phyloP scores from a whole-genome alignment of 2,888 invertebrate genomes.

The Agrenia bidenticulata region DNA sequence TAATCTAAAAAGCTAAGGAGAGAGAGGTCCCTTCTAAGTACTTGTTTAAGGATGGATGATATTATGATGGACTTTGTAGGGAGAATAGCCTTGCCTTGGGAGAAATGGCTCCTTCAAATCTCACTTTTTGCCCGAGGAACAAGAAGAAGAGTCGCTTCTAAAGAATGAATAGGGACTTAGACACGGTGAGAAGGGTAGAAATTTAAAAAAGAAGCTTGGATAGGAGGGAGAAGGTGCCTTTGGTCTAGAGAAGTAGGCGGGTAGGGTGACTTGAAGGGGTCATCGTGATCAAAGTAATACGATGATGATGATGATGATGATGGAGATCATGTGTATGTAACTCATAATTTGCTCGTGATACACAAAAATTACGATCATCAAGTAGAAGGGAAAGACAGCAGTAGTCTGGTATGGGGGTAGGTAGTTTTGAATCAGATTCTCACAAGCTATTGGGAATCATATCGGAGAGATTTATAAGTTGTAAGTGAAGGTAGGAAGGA shows the following conservation, averaged over 20 bases:
- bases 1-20: background rate
- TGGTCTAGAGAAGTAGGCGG: background rate
- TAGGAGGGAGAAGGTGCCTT: conserved; percentile 10
- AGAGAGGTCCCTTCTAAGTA: background rate
- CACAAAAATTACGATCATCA: background rate
- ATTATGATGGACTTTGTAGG: no score
- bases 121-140: background rate
- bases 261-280: background rate
- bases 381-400: no score
- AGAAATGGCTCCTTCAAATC: conserved; percentile 10
- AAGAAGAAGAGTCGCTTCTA: background rate
- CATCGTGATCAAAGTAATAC: conserved; percentile 10
- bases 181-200: conserved; percentile 9
- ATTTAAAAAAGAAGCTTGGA: no score
- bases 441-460: conserved; percentile 18
- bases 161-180: background rate
- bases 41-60: no score
- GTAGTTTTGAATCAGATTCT: background rate
- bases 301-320: conserved; percentile 19
- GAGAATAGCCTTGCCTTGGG: background rate
- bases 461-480: conserved; percentile 10
- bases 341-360: conserved; percentile 8
- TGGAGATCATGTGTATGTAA: background rate
- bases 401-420: no score
- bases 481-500: conserved; percentile 7